These are phyloP conservation scores for Aspidapion aeneum DNA, from an alignment of 2,888 invertebrate genomes.

Conservation along the genomic window DNA sequence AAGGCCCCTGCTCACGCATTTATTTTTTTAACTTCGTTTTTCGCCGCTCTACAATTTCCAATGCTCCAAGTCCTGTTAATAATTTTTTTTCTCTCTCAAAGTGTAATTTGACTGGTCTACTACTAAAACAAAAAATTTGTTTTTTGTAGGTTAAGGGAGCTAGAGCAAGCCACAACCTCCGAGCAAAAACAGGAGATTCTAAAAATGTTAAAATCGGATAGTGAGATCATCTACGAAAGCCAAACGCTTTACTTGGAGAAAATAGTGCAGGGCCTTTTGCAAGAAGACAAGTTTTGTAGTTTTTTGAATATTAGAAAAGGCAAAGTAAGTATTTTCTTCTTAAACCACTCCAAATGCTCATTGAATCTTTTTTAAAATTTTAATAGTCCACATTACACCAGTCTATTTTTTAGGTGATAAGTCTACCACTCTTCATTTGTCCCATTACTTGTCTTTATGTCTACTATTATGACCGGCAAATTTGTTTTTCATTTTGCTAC, in stretches of 20 bases:
- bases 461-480: no score
- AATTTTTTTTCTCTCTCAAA: no score
- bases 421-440: not conserved
- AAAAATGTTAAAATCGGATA: conserved; percentile 53
- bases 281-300: conserved; percentile 66
- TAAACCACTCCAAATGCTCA: no score
- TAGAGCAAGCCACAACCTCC: conserved; percentile 51
- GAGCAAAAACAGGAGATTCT: conserved; percentile 57
- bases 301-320: conserved; percentile 80
- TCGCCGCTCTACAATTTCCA: no score
- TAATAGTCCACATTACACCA: no score
- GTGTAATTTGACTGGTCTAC: not conserved
- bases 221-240: conserved; percentile 48
- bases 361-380: no score
- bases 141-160: conserved; percentile 48
- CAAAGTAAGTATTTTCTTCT: conserved; percentile 54
- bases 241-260: conserved; percentile 60
- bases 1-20: no score
- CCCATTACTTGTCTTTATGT: no score
- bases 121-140: not conserved
- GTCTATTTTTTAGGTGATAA: no score
- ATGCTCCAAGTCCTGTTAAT: no score
- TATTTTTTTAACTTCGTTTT: no score
- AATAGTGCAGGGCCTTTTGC: conserved; percentile 60
- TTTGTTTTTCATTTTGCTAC: no score